Percentiles rank a stretch among this genome's conserved stretches.
phyloP scores from a whole-genome alignment of 2,113 vertebrate species.

The Neotoma lepida region DNA sequence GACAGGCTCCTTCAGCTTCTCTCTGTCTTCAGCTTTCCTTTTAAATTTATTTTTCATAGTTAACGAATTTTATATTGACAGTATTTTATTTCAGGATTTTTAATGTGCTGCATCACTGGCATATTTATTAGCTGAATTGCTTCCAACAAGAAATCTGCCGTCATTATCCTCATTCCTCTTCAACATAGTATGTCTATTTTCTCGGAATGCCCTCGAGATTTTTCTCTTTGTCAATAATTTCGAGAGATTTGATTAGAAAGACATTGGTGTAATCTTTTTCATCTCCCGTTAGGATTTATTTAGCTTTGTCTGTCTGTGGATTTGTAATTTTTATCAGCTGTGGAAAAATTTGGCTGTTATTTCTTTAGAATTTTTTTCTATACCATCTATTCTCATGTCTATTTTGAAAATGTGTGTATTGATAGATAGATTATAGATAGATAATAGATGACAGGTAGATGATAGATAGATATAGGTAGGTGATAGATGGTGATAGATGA shows the following conservation, averaged over 20 bases:
- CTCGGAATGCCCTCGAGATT: neutral
- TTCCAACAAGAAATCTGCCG: conserved; percentile 8
- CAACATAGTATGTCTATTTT: neutral
- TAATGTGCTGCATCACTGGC: neutral
- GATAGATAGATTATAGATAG: neutral
- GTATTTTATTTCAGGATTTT: neutral
- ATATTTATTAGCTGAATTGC: neutral
- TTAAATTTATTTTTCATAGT: conserved; percentile 41
- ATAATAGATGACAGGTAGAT: neutral
- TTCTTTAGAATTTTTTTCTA: neutral
- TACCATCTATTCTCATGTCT: neutral
- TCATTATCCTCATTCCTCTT: neutral
- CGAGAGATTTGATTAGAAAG: neutral
- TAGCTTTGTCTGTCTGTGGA: neutral
- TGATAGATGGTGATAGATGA: neutral
- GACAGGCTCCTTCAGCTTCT: neutral
- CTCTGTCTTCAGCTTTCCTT: neutral
- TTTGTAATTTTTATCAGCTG: neutral
- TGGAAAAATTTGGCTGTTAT: neutral
- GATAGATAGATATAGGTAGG: neutral
- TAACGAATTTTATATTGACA: neutral
- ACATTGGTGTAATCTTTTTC: neutral
- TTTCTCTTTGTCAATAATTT: neutral
- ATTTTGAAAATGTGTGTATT: neutral
- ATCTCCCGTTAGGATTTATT: neutral